Percentiles rank a stretch among this genome's conserved stretches.
Conservation (phyloP, 2,888 invertebrate genomes). For the Spicauda simplicius region DNA sequence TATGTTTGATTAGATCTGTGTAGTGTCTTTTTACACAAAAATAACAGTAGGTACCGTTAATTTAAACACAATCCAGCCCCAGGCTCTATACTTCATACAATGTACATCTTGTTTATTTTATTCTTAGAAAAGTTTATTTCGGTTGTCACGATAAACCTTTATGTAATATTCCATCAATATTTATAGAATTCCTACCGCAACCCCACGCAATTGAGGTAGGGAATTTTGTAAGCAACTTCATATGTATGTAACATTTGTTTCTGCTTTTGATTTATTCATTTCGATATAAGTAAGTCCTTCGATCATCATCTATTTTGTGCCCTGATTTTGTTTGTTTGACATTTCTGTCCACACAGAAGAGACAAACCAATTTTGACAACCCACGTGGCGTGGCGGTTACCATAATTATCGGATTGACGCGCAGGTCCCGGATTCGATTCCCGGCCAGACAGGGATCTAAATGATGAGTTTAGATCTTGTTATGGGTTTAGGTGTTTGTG, state of each 20-base stretch:
- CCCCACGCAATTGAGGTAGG: constrained; percentile 17
- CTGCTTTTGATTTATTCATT: neutral
- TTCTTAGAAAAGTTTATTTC: constrained; percentile 3
- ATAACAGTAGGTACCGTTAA: too few relatives aligned
- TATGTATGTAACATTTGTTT: constrained; percentile 13
- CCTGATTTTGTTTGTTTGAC: too few relatives aligned
- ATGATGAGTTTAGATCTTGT: too few relatives aligned
- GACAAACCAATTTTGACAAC: too few relatives aligned
- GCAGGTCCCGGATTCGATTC: too few relatives aligned
- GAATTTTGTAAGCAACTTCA: constrained; percentile 3
- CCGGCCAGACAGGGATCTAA: too few relatives aligned
- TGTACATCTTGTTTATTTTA: neutral
- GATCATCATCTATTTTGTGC: neutral
- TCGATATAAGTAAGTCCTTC: neutral
- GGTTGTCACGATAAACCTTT: constrained; percentile 15
- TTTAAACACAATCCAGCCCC: neutral
- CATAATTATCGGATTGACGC: too few relatives aligned
- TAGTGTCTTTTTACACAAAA: too few relatives aligned
- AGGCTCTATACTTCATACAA: neutral
- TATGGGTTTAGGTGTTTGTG: too few relatives aligned
- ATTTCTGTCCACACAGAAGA: too few relatives aligned
- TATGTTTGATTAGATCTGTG: too few relatives aligned
- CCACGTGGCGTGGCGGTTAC: too few relatives aligned
- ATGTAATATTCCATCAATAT: constrained; percentile 22
- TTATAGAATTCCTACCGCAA: constrained; percentile 21